Conservation (phyloP, 2,888 invertebrate species). For the Odontothrips loti region DNA sequence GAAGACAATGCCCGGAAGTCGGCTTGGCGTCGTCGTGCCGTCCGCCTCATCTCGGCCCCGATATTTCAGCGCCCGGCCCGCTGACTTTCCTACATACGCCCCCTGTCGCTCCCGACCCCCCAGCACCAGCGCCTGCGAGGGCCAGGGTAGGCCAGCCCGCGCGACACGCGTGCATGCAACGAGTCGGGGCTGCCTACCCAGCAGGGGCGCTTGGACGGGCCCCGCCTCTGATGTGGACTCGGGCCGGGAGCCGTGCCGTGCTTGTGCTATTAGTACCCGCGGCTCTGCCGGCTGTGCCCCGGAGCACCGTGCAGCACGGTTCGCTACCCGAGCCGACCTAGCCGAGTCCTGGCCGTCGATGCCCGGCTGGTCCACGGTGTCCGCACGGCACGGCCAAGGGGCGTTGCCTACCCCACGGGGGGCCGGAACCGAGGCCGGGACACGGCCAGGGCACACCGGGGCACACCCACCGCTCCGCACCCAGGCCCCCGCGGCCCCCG, state of each 20-base stretch:
- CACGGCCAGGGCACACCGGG: too few relatives aligned
- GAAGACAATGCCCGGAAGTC: background rate
- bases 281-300: background rate
- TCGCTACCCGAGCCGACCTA: background rate
- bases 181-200: too few relatives aligned
- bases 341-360: background rate
- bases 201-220: background rate
- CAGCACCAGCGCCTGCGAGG: too few relatives aligned
- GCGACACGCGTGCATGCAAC: too few relatives aligned
- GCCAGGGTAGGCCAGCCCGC: too few relatives aligned
- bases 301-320: background rate
- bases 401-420: background rate
- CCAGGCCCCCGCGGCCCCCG: background rate
- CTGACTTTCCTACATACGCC: too few relatives aligned
- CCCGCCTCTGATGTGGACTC: background rate
- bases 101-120: too few relatives aligned
- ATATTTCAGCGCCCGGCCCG: too few relatives aligned
- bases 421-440: background rate
- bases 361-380: background rate
- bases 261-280: too few relatives aligned
- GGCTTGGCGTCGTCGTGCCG: background rate
- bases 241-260: background rate
- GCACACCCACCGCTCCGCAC: background rate
- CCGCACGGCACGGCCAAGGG: background rate
- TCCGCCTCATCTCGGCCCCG: background rate